A percentile compares a stretch with the other conserved stretches of the same genome.
phyloP scores from a whole-genome alignment of 2,113 vertebrate species.

The Psettodes erumei region DNA sequence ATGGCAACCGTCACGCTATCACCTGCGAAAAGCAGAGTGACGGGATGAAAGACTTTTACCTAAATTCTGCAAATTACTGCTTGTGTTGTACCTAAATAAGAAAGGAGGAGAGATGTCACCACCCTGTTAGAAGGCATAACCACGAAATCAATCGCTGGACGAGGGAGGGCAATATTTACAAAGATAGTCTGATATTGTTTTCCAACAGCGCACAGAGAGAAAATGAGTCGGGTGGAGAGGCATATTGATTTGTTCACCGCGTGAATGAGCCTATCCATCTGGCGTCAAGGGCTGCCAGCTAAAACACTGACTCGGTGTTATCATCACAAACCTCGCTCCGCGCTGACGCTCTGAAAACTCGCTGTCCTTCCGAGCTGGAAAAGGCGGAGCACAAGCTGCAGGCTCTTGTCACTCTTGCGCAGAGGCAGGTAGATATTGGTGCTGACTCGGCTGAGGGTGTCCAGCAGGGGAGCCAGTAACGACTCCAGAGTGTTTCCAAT shows the following conservation, averaged over 20 bases:
- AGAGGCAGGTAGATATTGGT: conserved; percentile 91
- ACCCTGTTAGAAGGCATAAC: too few relatives aligned
- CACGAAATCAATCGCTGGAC: too few relatives aligned
- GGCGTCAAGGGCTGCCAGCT: not conserved
- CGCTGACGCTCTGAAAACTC: not conserved
- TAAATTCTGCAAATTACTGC: too few relatives aligned
- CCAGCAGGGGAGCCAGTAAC: conserved; percentile 89
- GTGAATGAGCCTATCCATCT: not conserved
- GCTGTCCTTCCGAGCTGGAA: conserved; percentile 77
- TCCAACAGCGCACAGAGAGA: not conserved
- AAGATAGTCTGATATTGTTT: too few relatives aligned
- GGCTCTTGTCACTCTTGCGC: conserved; percentile 90
- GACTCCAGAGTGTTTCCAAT: conserved; percentile 79
- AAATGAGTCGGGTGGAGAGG: not conserved
- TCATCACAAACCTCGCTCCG: conserved; percentile 61
- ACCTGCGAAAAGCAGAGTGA: conserved; percentile 52
- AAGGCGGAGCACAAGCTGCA: conserved; percentile 89
- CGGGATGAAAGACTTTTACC: too few relatives aligned
- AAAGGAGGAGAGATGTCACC: too few relatives aligned
- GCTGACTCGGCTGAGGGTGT: conserved; percentile 87
- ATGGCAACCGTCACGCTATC: conserved; percentile 81
- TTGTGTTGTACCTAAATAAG: too few relatives aligned
- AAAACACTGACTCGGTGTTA: not conserved
- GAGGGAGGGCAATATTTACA: too few relatives aligned
- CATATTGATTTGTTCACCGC: not conserved